Percentiles rank a stretch among this genome's conserved stretches.
These are phyloP conservation scores for Scotopteryx bipunctaria DNA, from an alignment of 2,888 invertebrate species.

Conservation along the genomic window DNA sequence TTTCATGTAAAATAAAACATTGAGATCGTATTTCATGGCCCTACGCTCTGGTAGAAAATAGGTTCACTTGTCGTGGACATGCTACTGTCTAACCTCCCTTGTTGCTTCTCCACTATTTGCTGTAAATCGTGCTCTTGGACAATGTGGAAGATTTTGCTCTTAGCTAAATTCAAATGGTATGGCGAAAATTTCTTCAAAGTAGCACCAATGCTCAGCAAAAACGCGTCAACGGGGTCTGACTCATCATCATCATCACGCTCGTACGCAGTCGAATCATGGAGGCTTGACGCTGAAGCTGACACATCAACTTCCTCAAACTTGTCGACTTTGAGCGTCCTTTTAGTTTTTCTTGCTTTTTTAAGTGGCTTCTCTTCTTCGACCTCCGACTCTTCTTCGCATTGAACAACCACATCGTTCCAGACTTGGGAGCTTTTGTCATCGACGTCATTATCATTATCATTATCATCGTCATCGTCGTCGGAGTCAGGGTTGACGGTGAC, in stretches of 20 bases:
- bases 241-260: conserved; percentile 54
- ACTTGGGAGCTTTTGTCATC: conserved; percentile 12
- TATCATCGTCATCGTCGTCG: conserved; percentile 48
- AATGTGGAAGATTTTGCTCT: conserved; percentile 73
- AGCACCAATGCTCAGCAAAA: conserved; percentile 69
- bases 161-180: conserved; percentile 74
- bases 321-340: conserved; percentile 43
- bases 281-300: no score
- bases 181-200: conserved; percentile 71
- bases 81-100: conserved; percentile 48
- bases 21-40: conserved; percentile 6
- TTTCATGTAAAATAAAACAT: neutral
- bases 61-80: conserved; percentile 42
- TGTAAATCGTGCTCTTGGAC: conserved; percentile 77
- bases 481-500: conserved; percentile 39
- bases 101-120: conserved; percentile 67
- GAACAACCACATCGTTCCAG: conserved; percentile 31
- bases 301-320: conserved; percentile 38
- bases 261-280: no score
- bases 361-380: conserved; percentile 42
- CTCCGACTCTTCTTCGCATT: conserved; percentile 50
- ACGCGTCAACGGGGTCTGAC: conserved; percentile 70
- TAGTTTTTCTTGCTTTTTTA: conserved; percentile 34
- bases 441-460: conserved; percentile 41
- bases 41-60: conserved; percentile 31